Evolutionary conservation across 2,888 invertebrate genomes (phyloP), one percentile per base, ranked within the genome.

Genomic region (Pachliopta kotzebuea): DNA sequence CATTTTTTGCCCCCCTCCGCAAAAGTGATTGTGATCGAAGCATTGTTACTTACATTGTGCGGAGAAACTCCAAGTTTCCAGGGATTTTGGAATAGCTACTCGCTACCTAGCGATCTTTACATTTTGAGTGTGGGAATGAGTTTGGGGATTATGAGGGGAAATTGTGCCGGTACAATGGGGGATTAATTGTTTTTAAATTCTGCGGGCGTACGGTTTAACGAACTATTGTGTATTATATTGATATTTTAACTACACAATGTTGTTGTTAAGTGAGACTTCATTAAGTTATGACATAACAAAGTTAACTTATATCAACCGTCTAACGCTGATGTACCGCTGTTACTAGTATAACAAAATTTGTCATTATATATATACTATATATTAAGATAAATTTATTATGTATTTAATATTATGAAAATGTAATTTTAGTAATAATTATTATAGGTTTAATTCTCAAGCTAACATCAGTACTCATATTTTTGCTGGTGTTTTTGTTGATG

Each of bases 1-100:
- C 74, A 76, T 84, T 86, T 84, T 90, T 87, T 78, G 74, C 76
- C 75, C 37, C 37, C 0, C 20, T 75, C 73, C 74, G 29, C 55
- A 63, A 63, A 80, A 81, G 80, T 79, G 88, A 89, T 90, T 87
- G 84, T 86, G 84, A 88, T 87, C 85, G 76, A 79, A 73, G 73
- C 78, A 85, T 88, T 87, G 87, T 86, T 63, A 74, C 67, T n/a
- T 67, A 74, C 79, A 84, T 87, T 88, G 87, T 89, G 76, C 74
- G 76, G 79, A 74, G 78, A 81, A 80, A 83, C 85, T 83, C 84
- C 78, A 76, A 81, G 82, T 83, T 83, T 60, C 56, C 21, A 71
- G 76, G 67, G 71, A 70, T 73, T 70, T 79, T 77, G 81, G 79
- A 37, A 84, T 85, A 85, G 86, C 82, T 80, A 83, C 81, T 82